These are phyloP conservation scores for Zaprionus taronus DNA, from an alignment of 1,140 invertebrate species.

Conservation along the genomic window DNA sequence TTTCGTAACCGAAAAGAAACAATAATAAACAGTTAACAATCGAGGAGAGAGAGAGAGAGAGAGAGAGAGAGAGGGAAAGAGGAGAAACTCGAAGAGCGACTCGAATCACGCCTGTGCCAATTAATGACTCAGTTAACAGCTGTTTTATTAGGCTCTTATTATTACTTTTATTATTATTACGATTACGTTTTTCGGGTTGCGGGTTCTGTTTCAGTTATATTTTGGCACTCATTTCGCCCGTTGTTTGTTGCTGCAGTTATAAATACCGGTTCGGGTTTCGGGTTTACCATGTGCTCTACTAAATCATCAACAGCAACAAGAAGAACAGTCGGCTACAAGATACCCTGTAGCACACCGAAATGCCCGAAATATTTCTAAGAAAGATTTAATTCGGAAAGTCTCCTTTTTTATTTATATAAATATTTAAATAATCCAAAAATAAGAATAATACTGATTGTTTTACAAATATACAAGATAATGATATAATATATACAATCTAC, in stretches of 20 bases:
- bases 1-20: conserved; percentile 68
- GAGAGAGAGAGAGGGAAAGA: background rate
- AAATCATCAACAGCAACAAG: conserved; percentile 47
- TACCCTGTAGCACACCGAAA: background rate
- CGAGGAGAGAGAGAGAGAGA: conserved; percentile 25
- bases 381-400: too few species aligned
- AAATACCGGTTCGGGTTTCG: conserved; percentile 66
- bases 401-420: too few species aligned
- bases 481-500: too few species aligned
- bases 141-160: conserved; percentile 40
- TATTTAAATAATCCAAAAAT: too few species aligned
- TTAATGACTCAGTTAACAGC: conserved; percentile 65
- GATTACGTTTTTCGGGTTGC: conserved; percentile 22
- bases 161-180: conserved; percentile 14
- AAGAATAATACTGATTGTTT: too few species aligned
- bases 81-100: background rate
- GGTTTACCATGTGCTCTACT: conserved; percentile 55
- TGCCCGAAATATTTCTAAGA: too few species aligned
- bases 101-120: conserved; percentile 35
- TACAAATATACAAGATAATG: too few species aligned
- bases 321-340: background rate
- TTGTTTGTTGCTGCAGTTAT: conserved; percentile 62
- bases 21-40: conserved; percentile 64
- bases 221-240: conserved; percentile 75
- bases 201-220: conserved; percentile 52